Base-by-base conservation (phyloP, 2,797 vertebrate genomes). In the Champsocephalus esox region DNA sequence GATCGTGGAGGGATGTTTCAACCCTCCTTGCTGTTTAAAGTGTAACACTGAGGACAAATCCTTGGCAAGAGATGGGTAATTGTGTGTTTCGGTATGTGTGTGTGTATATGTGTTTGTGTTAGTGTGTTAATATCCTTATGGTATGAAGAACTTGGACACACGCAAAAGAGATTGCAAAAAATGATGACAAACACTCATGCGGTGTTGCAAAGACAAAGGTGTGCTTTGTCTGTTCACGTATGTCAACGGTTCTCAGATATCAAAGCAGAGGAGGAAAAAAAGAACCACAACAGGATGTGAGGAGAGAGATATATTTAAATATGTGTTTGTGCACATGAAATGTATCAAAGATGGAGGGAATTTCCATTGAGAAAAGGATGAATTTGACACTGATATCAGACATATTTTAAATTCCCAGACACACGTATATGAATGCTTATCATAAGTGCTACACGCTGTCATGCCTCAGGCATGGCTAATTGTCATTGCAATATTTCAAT, bases 241-340 rank as follows among this genome's bases (percentile, higher is more conserved):
- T 82, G 68, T 85, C 76, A 70, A 67, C 7, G 21, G 79, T 66
- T 89, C 89, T 92, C 86, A 76, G 51, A 88, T 91, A 90, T 92
- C 91, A 92, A 91, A 91, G 78, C 45, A 0, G 43, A 52, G 56
- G 60, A 85, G 82, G 81, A 78, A 71, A 81, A 28, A 52, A 81
- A 72, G 82, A 85, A 88, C 85, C 81, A 79, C 83, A 88, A 82
- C 79, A 89, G 85, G 88, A 91, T 92, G 86, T 87, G 86, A 84
- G 16, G 54, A 49, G 41, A 11, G 51, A 62, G 45, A 74, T 57
- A 64, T 44, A 54, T 72, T 21, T n/a, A 57, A 74, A 44, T 69
- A 66, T 51, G 58, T 44, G 16, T 68, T 19, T 17, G 65, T 52
- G 45, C 13, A 14, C 17, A 34, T 58, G 51, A 61, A 64, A 78